Base-by-base conservation (phyloP, 2,888 invertebrate species). In the Phortica magna region DNA sequence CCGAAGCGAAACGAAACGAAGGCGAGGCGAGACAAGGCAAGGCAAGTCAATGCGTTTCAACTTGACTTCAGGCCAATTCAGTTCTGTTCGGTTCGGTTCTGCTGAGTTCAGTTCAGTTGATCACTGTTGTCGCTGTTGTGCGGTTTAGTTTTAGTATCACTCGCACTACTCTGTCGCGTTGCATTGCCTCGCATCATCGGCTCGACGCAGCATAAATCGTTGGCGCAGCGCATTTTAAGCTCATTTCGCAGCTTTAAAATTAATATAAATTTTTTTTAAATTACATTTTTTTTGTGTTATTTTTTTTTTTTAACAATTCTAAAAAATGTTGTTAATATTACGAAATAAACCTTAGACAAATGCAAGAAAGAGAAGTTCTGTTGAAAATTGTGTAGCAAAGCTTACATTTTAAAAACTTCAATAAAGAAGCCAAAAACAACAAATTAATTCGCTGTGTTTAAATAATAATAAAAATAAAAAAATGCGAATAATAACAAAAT, bases 61-160 rank as follows among this genome's bases (percentile, higher is more conserved):
- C 59, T 59, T 31, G 31, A 31, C 31, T 31, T 31, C 31, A 31
- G 31, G 31, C 31, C n/a, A n/a, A 7, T n/a, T 59, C 59, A 17
- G 14, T 17, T 59, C 65, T 22, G n/a, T 67, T 67, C 48, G 19
- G 53, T 82, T 88, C 84, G 88, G 85, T 85, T 59, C 65, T 22
- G n/a, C 42, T 67, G 19, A 48, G 48, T 53, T 22, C 70, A 48
- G 53, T 82, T 88, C 84, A 85, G 85, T 85, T 87, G 87, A 85
- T 85, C 88, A 83, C 79, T 85, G 84, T 78, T 85, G 83, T 78
- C 82, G 65, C 80, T 84, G 81, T 82, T 82, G 83, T 79, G 81
- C 83, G 81, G 85, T 65, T 39, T 39, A 65, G 39, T 7, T 9
- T 39, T 39, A 17, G 65, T 14, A 10, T 39, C 14, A 31, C 39